Evolutionary conservation across 2,888 invertebrate genomes (phyloP).

Genomic region (Lepidocyrtinus sp.): DNA sequence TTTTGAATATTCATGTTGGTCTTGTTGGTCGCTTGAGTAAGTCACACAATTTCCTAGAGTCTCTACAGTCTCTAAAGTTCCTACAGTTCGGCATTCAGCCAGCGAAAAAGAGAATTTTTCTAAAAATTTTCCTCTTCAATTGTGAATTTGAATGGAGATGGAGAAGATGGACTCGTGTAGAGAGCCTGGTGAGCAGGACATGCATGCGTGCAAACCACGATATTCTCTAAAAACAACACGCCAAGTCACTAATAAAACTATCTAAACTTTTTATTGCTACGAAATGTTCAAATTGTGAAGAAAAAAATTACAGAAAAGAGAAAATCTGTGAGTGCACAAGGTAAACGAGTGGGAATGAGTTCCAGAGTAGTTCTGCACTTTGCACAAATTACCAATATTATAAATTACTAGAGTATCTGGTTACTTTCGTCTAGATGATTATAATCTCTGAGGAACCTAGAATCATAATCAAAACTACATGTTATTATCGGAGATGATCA

Average conservation of each 20-base stretch:
- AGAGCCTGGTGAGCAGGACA: slow-evolving; percentile 35
- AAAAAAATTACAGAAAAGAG: background rate
- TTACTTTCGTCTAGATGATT: too few species aligned
- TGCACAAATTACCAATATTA: too few species aligned
- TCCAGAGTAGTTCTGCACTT: too few species aligned
- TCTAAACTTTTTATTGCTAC: background rate
- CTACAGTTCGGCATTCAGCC: background rate
- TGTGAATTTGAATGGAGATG: background rate
- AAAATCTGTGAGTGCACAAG: too few species aligned
- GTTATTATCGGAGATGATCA: too few species aligned
- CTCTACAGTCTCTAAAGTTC: background rate
- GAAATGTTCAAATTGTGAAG: background rate
- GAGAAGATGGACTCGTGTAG: slow-evolving; percentile 14
- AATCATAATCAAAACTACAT: too few species aligned
- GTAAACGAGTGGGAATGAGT: too few species aligned
- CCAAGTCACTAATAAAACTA: background rate
- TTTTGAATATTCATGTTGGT: slow-evolving; percentile 33
- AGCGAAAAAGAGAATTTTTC: too few species aligned
- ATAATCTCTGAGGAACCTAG: too few species aligned
- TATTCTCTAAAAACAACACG: background rate
- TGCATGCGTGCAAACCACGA: slow-evolving; percentile 1
- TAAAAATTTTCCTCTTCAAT: too few species aligned
- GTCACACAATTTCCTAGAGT: slow-evolving; percentile 50
- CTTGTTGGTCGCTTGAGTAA: slow-evolving; percentile 7
- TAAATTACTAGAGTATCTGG: too few species aligned